Base-by-base conservation (phyloP, 2,888 invertebrate species). In the Itoplectis maculator region DNA sequence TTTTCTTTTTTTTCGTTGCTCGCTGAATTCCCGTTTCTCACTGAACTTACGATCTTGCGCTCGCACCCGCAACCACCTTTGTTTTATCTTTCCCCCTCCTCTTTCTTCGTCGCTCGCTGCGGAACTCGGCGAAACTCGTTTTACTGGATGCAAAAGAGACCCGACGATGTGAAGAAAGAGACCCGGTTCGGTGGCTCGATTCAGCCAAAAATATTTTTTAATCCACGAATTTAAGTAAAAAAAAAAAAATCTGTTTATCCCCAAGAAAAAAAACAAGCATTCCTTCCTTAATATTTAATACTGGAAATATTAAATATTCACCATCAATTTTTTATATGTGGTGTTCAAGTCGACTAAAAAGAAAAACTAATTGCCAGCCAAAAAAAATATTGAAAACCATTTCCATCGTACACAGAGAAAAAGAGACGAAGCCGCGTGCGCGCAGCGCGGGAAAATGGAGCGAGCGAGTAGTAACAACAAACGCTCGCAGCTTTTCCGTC, bases 41-140 rank as follows among this genome's bases (percentile, higher is more conserved):
- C 66, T 42, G 42, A 81, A 76, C 47, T 81, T 77, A 70, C 66
- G 72, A 81, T 81, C 49, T 63, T 72, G 70, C 65, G 66, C 56
- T 11, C 37, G 51, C 20, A 40, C 56, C 56, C 47, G 73, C 66
- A 49, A 73, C 66, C 63, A 20, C 59, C 66, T 61, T 51, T 61
- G 59, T 79, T 49, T 59, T 35, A 66, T 61, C 54, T 51, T 75
- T 40, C 42, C 37, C 45, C 42, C 23, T n/a, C n/a, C n/a, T n/a
- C n/a, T n/a, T n/a, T n/a, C n/a, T n/a, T n/a, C 47, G 0, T 8
- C 29, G 1, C 18, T 40, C 11, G 61, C 59, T 74, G n/a, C 49
- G n/a, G 42, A 51, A 51, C 56, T 54, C 72, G 72, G 72, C 72
- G 51, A 61, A 81, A 81, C 81, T 76, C 76, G 81, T 81, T 81